These are phyloP conservation scores for Diplolepis rosae DNA, from an alignment of 2,888 invertebrate species.

Conservation along the genomic window DNA sequence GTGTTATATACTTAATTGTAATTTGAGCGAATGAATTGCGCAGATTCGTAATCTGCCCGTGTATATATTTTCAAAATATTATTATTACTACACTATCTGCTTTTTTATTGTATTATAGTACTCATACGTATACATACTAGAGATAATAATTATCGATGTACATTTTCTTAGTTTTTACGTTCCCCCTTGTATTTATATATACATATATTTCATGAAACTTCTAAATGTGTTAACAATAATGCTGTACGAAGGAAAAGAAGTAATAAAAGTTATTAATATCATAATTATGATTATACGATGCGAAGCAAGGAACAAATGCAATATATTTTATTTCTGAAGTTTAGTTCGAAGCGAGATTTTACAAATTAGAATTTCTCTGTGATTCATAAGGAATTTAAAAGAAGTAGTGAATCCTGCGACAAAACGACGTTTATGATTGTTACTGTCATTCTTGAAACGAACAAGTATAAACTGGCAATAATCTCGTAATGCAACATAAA, in stretches of 20 bases:
- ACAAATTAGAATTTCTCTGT: slow-evolving; percentile 65
- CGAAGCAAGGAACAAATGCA: slow-evolving; percentile 34
- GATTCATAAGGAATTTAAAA: slow-evolving; percentile 59
- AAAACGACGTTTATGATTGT: slow-evolving; percentile 44
- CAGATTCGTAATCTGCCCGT: slow-evolving; percentile 33
- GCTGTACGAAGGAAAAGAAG: slow-evolving; percentile 57
- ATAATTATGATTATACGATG: slow-evolving; percentile 41
- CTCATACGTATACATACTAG: slow-evolving; percentile 53
- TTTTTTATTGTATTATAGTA: slow-evolving; percentile 60
- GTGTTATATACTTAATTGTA: slow-evolving; percentile 41
- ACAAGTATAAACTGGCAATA: slow-evolving; percentile 33
- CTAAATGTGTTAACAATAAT: slow-evolving; percentile 68
- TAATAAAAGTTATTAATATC: slow-evolving; percentile 48
- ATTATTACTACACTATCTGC: slow-evolving; percentile 50
- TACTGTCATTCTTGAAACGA: slow-evolving; percentile 35
- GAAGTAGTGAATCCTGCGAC: slow-evolving; percentile 42
- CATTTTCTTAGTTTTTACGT: slow-evolving; percentile 63
- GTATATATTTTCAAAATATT: slow-evolving; percentile 48
- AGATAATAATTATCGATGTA: slow-evolving; percentile 61
- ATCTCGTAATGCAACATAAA: slow-evolving; percentile 51
- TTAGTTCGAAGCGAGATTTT: slow-evolving; percentile 60
- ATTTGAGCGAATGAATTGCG: slow-evolving; percentile 22
- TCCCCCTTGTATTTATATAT: slow-evolving; percentile 63
- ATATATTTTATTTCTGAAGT: slow-evolving; percentile 66
- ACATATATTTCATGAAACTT: slow-evolving; percentile 53